These are phyloP conservation scores for Cirrhinus mrigala DNA, from an alignment of 2,797 vertebrate genomes.

Conservation along the genomic window DNA sequence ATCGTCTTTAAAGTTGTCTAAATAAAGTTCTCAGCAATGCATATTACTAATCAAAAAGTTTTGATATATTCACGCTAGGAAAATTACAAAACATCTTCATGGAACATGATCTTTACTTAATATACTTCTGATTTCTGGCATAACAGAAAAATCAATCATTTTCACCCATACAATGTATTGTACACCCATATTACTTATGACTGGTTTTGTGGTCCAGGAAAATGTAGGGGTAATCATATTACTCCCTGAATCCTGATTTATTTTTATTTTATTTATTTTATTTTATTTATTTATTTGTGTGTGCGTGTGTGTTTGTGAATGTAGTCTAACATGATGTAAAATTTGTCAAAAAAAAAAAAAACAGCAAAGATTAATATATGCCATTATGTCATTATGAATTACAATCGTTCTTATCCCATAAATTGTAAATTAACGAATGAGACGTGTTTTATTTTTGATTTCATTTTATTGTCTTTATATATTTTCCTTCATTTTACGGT, in stretches of 20 bases:
- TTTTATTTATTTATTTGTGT: not conserved
- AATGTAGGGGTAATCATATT: not conserved
- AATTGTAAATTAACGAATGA: not conserved
- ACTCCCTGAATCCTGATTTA: not conserved
- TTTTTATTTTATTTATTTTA: too few relatives aligned
- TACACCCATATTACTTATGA: too few relatives aligned
- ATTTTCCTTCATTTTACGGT: slow-evolving; percentile 33
- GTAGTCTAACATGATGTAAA: not conserved
- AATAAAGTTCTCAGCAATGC: too few relatives aligned
- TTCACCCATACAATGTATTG: too few relatives aligned
- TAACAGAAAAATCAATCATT: too few relatives aligned
- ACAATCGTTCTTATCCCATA: not conserved
- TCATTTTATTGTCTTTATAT: slow-evolving; percentile 40
- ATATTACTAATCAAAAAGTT: too few relatives aligned
- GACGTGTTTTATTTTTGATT: slow-evolving; percentile 5
- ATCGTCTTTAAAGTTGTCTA: too few relatives aligned
- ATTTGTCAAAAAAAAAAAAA: not conserved
- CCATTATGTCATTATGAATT: not conserved
- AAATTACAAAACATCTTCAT: too few relatives aligned
- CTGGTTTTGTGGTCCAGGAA: not conserved
- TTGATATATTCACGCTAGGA: too few relatives aligned
- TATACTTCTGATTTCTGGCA: too few relatives aligned
- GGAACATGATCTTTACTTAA: too few relatives aligned
- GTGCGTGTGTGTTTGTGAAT: not conserved
- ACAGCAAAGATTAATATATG: not conserved